A percentile compares a stretch with the other conserved stretches of the same genome.
phyloP scores from a whole-genome alignment of 2,797 vertebrate genomes.

The Syngnathus acus region DNA sequence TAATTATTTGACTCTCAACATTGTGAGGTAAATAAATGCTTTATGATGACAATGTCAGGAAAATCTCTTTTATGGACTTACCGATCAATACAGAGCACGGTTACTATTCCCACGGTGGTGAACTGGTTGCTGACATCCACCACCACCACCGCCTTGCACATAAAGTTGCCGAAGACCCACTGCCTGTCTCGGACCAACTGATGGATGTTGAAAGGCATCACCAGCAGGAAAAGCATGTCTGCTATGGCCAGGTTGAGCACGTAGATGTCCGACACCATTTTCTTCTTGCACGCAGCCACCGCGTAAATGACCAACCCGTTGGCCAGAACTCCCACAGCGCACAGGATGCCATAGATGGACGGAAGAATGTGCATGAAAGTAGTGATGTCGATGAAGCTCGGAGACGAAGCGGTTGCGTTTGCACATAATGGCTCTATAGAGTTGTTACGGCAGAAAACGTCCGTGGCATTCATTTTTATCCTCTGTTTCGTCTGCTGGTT shows the following conservation, averaged over 20 bases:
- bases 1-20: not conserved
- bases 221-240: slow-evolving; percentile 75
- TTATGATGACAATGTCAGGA: not conserved
- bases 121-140: slow-evolving; percentile 81
- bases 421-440: slow-evolving; percentile 41
- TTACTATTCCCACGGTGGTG: slow-evolving; percentile 77
- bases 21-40: not conserved
- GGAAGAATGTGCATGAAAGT: slow-evolving; percentile 77
- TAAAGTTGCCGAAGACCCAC: slow-evolving; percentile 79
- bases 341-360: slow-evolving; percentile 72
- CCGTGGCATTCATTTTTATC: slow-evolving; percentile 63
- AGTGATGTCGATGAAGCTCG: slow-evolving; percentile 57
- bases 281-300: slow-evolving; percentile 74
- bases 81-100: slow-evolving; percentile 76
- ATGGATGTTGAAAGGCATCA: slow-evolving; percentile 81
- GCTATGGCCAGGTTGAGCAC: slow-evolving; percentile 75
- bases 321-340: slow-evolving; percentile 69
- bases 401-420: slow-evolving; percentile 20
- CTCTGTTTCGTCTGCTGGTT: not conserved
- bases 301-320: slow-evolving; percentile 76
- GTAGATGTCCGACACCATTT: slow-evolving; percentile 78
- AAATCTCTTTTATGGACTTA: slow-evolving; percentile 34
- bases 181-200: slow-evolving; percentile 75
- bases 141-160: slow-evolving; percentile 78
- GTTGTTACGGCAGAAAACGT: slow-evolving; percentile 46